Conservation (phyloP, 2,888 invertebrate species). For the Thymelicus lineola region DNA sequence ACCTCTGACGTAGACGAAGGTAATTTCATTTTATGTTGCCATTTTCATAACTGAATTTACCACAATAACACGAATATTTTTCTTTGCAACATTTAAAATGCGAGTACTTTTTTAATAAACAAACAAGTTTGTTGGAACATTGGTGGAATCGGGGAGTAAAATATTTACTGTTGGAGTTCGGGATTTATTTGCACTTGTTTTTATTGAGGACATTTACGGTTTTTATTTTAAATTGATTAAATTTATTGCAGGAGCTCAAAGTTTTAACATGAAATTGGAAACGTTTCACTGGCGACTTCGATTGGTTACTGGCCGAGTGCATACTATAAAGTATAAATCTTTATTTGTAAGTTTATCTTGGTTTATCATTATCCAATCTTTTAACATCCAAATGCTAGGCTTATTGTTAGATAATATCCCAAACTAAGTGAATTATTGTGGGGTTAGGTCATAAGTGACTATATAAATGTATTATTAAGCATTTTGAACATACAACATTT, state of each 20-base stretch:
- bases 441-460: too few species aligned
- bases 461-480: too few species aligned
- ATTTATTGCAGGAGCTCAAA: neutral
- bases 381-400: too few species aligned
- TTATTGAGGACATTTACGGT: constrained; percentile 9
- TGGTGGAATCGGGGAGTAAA: constrained; percentile 20
- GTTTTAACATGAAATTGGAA: neutral
- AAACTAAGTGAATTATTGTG: too few species aligned
- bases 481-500: too few species aligned
- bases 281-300: neutral
- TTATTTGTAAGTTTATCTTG: too few species aligned
- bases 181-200: constrained; percentile 28
- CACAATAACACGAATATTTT: constrained; percentile 20
- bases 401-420: too few species aligned
- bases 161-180: constrained; percentile 21
- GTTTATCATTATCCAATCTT: too few species aligned
- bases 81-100: constrained; percentile 34
- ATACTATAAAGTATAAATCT: too few species aligned
- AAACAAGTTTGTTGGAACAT: constrained; percentile 27
- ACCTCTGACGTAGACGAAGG: constrained; percentile 36
- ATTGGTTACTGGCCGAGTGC: too few species aligned
- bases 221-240: constrained; percentile 23
- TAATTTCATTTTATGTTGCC: constrained; percentile 42
- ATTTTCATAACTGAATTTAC: constrained; percentile 34
- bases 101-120: constrained; percentile 23